Base-by-base conservation (phyloP, 2,113 vertebrate genomes). In the Solea solea region DNA sequence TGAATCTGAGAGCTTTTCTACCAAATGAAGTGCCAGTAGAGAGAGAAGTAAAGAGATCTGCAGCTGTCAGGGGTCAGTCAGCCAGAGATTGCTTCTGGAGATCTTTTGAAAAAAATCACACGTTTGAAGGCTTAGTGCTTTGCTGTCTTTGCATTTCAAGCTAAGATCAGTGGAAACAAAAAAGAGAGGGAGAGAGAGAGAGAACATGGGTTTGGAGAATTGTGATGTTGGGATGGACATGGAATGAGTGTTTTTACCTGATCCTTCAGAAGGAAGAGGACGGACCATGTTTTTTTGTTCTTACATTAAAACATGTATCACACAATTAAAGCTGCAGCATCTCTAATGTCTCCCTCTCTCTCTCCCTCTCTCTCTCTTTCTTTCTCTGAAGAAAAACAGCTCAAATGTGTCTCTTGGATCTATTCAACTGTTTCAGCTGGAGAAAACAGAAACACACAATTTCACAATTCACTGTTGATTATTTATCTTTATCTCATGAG, bases 51-150 rank as follows among this genome's bases (percentile, higher is more conserved):
- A 95, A 95, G 94, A 95, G 96, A 95, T 94, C 93, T 91, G 92
- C 71, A 95, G 92, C 95, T 96, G 95, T 96, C 97, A 96, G 93
- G 95, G 96, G 97, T 97, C 97, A 96, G 94, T 90, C 95, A 94
- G 95, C 91, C 95, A 93, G 95, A 96, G 95, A 97, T 96, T 96
- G 97, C 96, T 96, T 96, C 95, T 94, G 92, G 95, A 96, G 95
- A 95, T 96, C 95, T 96, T 97, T 96, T 95, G 95, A 95, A 97
- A 97, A 50, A 96, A 96, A 95, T 96, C 95, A 96, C 95, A 96
- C 94, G 95, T 96, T 96, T 97, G 96, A 95, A 96, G 96, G 95
- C 95, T 97, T 96, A 95, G 94, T 91, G 94, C 94, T 96, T 94
- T 95, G 88, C 94, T 95, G 95, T 88, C 91, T 94, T 95, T 93